Evolutionary conservation across 2,113 vertebrate species (phyloP).

Genomic region (Atrichornis clamosus): DNA sequence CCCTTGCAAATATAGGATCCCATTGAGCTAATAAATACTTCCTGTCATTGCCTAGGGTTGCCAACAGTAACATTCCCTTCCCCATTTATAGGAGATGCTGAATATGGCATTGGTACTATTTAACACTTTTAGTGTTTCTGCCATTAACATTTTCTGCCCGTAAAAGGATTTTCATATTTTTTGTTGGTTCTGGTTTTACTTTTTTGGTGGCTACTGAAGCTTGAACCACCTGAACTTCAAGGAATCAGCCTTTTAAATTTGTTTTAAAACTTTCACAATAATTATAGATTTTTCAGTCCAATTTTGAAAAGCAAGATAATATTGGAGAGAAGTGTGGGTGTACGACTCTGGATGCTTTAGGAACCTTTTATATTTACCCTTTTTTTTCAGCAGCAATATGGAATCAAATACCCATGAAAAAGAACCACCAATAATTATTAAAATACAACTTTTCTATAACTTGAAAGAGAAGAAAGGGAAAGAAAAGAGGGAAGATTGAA

Average conservation of each 20-base stretch:
- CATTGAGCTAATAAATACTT: not conserved
- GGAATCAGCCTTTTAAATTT: not conserved
- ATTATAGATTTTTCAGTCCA: not conserved
- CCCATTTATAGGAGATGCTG: not conserved
- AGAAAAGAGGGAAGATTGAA: not conserved
- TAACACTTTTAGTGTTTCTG: not conserved
- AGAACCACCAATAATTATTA: not conserved
- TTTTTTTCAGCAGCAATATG: not conserved
- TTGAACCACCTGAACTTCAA: not conserved
- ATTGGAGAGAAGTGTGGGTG: not conserved
- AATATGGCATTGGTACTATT: not conserved
- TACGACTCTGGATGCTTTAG: not conserved
- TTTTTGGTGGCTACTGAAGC: not conserved
- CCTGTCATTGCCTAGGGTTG: not conserved
- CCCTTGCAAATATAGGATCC: constrained; percentile 31
- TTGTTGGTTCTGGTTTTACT: not conserved
- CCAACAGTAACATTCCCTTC: constrained; percentile 40
- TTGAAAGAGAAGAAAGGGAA: not conserved
- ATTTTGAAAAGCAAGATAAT: not conserved
- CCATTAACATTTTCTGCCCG: not conserved
- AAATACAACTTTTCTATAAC: not conserved
- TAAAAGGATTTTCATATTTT: constrained; percentile 1
- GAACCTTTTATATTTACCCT: not conserved
- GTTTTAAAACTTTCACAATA: not conserved
- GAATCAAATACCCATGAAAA: not conserved